Evolutionary conservation across 1,140 invertebrate genomes (phyloP).

Genomic region (Drosophila kikkawai): DNA sequence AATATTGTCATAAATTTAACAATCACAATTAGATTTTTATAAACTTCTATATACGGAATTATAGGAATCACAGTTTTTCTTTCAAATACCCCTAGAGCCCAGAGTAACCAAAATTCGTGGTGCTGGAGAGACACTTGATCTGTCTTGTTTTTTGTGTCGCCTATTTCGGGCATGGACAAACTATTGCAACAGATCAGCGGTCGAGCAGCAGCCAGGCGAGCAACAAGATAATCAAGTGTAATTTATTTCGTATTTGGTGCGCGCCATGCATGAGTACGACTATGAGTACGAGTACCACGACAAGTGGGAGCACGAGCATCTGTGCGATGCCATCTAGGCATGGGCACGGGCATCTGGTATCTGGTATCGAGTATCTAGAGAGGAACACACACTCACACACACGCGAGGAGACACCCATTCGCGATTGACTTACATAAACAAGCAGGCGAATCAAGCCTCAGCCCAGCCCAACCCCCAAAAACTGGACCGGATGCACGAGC

Average conservation of each 20-base stretch:
- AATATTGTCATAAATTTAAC: no score
- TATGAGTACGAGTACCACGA: conserved; percentile 50
- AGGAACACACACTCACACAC: conserved; percentile 18
- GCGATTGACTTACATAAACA: conserved; percentile 39
- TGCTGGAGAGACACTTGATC: conserved; percentile 17
- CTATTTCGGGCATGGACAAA: conserved; percentile 61
- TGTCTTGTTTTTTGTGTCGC: conserved; percentile 63
- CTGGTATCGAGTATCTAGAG: conserved; percentile 30
- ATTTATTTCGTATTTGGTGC: conserved; percentile 84
- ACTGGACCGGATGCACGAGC: conserved; percentile 63
- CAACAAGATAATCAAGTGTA: conserved; percentile 84
- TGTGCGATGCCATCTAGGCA: conserved; percentile 44
- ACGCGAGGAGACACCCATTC: conserved; percentile 16
- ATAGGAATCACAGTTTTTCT: neutral
- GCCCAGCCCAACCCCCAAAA: conserved; percentile 58
- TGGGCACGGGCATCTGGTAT: conserved; percentile 48
- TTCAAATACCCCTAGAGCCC: no score
- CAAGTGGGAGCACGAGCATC: conserved; percentile 41
- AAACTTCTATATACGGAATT: no score
- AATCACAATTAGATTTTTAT: neutral
- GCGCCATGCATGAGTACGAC: conserved; percentile 73
- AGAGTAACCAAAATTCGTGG: conserved; percentile 14
- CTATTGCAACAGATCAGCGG: conserved; percentile 54
- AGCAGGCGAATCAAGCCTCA: conserved; percentile 45
- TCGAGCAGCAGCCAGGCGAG: conserved; percentile 56